Conservation (phyloP, 2,113 vertebrate species). For the Bothrops jararaca region DNA sequence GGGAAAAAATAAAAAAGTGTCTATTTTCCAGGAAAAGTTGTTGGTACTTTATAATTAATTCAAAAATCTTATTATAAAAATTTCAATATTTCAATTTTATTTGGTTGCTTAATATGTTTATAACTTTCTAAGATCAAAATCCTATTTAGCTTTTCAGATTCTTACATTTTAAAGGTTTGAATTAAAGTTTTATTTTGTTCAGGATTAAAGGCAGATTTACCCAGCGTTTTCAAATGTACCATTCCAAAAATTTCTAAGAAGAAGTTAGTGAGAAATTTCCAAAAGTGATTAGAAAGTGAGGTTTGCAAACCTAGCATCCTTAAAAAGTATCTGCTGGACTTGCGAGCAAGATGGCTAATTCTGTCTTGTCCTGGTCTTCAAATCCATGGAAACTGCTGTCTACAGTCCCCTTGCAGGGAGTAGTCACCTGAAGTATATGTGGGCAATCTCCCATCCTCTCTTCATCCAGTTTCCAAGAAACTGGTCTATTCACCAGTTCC, state of each 20-base stretch:
- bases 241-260: neutral
- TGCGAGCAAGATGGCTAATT: neutral
- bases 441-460: neutral
- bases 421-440: neutral
- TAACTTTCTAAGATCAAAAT: neutral
- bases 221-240: neutral
- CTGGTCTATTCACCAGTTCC: neutral
- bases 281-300: neutral
- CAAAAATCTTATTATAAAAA: neutral
- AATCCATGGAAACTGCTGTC: neutral
- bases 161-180: neutral
- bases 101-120: neutral
- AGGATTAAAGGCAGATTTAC: neutral
- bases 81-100: neutral
- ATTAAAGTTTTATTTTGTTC: neutral
- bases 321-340: neutral
- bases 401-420: neutral
- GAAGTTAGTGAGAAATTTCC: neutral
- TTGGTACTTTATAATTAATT: neutral
- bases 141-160: neutral
- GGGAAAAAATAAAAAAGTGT: neutral
- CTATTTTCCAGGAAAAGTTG: neutral
- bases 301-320: neutral
- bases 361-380: neutral
- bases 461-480: neutral